phyloP scores from a whole-genome alignment of 2,888 invertebrate genomes.

The Tachina fera region DNA sequence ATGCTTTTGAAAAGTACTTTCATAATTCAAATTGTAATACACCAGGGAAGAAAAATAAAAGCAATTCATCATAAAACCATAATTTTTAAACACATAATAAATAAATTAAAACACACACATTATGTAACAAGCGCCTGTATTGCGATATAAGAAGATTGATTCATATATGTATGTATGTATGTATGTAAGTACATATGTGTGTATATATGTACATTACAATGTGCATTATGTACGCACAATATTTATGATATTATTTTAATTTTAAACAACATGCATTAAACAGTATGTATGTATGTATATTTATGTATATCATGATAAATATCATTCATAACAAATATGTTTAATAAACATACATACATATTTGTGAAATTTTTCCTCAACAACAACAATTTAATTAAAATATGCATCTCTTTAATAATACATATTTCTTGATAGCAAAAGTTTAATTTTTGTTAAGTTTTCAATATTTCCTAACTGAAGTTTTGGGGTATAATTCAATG shows the following conservation, averaged over 20 bases:
- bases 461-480: not conserved
- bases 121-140: conserved; percentile 29
- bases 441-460: too few relatives aligned
- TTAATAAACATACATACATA: too few relatives aligned
- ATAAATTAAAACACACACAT: conserved; percentile 43
- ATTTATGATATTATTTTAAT: not conserved
- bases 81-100: conserved; percentile 58
- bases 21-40: conserved; percentile 4
- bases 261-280: not conserved
- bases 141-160: not conserved
- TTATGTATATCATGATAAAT: conserved; percentile 6
- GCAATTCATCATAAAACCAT: conserved; percentile 61
- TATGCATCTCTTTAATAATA: too few relatives aligned
- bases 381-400: not conserved
- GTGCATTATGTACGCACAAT: not conserved
- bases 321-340: conserved; percentile 8
- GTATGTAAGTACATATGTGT: not conserved
- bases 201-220: not conserved
- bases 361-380: not conserved
- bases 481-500: conserved; percentile 23
- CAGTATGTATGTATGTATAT: not conserved
- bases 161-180: not conserved
- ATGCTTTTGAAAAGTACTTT: not conserved
- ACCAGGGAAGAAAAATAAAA: conserved; percentile 13
- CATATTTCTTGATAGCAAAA: too few relatives aligned